Percentiles rank a stretch among this genome's conserved stretches.
Conservation (phyloP, 2,888 invertebrate genomes). For the Pimpla rufipes region DNA sequence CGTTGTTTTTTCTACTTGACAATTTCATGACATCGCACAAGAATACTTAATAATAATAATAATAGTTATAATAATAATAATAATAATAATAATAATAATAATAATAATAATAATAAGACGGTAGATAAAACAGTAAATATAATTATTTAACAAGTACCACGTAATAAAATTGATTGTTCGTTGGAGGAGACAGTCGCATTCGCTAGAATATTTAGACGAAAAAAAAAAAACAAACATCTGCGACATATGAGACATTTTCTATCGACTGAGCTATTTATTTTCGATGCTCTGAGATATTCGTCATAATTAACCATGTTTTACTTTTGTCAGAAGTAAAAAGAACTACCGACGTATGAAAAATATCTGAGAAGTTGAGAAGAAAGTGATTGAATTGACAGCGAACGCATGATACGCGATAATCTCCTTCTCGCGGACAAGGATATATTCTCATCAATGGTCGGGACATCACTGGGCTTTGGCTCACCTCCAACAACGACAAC, state of each 20-base stretch:
- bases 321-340: too few species aligned
- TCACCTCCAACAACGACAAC: slow-evolving; percentile 70
- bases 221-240: slow-evolving; percentile 53
- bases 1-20: slow-evolving; percentile 72
- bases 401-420: slow-evolving; percentile 26
- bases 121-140: slow-evolving; percentile 82
- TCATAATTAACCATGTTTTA: background rate
- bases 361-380: too few species aligned
- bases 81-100: slow-evolving; percentile 54
- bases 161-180: slow-evolving; percentile 79
- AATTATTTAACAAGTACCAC: slow-evolving; percentile 83
- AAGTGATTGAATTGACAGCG: background rate
- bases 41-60: slow-evolving; percentile 75
- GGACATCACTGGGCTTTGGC: slow-evolving; percentile 48
- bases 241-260: background rate
- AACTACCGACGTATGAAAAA: too few species aligned
- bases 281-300: background rate
- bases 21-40: slow-evolving; percentile 76
- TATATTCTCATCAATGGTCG: background rate
- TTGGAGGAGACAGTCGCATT: slow-evolving; percentile 72
- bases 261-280: too few species aligned
- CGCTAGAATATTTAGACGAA: slow-evolving; percentile 62
- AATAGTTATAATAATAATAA: slow-evolving; percentile 57
- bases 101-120: slow-evolving; percentile 67
- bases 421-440: background rate